A percentile compares a stretch with the other conserved stretches of the same genome.
Evolutionary conservation across 1,140 invertebrate species (phyloP).

Genomic region (Leptonema lineaticorne): DNA sequence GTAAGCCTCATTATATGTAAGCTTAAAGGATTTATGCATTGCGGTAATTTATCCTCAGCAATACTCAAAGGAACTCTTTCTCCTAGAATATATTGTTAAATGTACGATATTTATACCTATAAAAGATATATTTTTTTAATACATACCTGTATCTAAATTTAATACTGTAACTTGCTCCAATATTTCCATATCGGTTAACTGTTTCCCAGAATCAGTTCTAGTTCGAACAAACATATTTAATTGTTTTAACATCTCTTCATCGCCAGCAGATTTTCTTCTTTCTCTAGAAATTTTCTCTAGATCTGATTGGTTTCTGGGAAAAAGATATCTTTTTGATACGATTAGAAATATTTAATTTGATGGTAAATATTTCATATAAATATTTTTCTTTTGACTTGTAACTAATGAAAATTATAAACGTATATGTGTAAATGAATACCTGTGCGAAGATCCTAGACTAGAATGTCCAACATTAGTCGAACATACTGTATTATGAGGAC

Average conservation of each 20-base stretch:
- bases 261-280: constrained; percentile 69
- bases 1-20: constrained; percentile 93
- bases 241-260: constrained; percentile 69
- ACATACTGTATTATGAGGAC: constrained; percentile 55
- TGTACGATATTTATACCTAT: background rate
- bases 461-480: constrained; percentile 61
- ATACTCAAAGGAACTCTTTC: constrained; percentile 84
- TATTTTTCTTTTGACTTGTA: background rate
- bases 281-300: constrained; percentile 48
- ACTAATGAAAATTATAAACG: no score
- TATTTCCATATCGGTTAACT: constrained; percentile 85
- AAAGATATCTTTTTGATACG: no score
- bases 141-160: constrained; percentile 84
- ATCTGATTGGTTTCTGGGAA: constrained; percentile 24
- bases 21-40: constrained; percentile 89
- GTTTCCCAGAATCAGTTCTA: constrained; percentile 81
- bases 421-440: no score
- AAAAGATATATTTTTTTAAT: background rate
- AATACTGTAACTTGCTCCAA: constrained; percentile 89
- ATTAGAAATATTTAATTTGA: background rate
- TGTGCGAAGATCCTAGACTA: constrained; percentile 58
- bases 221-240: constrained; percentile 78
- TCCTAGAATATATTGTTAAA: constrained; percentile 47
- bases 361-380: background rate
- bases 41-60: constrained; percentile 86